A percentile compares a stretch with the other conserved stretches of the same genome.
Conservation (phyloP, 2,888 invertebrate genomes). For the Thecophora atra region DNA sequence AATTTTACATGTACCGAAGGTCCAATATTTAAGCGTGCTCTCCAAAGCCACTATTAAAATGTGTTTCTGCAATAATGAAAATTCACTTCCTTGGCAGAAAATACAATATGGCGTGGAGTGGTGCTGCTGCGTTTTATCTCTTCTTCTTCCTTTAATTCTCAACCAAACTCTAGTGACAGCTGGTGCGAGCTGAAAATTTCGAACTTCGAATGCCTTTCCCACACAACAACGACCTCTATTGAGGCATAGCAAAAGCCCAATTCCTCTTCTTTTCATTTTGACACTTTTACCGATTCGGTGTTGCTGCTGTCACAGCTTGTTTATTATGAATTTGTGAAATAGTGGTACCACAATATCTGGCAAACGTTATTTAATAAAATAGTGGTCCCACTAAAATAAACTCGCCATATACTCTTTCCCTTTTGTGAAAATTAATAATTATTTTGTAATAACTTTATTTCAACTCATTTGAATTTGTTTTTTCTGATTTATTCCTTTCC, state of each 20-base stretch:
- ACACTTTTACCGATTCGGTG: not conserved
- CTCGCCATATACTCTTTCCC: not conserved
- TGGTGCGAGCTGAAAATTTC: not conserved
- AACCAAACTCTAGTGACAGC: conserved; percentile 27
- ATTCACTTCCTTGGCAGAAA: conserved; percentile 46
- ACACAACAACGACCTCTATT: conserved; percentile 3
- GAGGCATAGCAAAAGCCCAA: not conserved
- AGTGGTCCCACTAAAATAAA: conserved; percentile 31
- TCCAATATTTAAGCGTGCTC: conserved; percentile 3
- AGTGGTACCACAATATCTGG: conserved; percentile 23
- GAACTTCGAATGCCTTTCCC: not conserved
- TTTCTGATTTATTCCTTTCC: not conserved
- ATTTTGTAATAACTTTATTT: not conserved
- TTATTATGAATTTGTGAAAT: conserved; percentile 21
- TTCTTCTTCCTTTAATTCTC: conserved; percentile 25
- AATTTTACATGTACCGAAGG: not conserved
- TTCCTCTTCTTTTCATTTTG: not conserved
- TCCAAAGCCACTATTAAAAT: conserved; percentile 40
- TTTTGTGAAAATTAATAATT: not conserved
- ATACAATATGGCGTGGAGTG: conserved; percentile 63
- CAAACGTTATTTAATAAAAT: not conserved
- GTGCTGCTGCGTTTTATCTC: conserved; percentile 25
- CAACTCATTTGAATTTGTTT: not conserved
- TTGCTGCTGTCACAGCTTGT: conserved; percentile 20
- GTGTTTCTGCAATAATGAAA: conserved; percentile 46